phyloP scores from a whole-genome alignment of 1,140 invertebrate genomes.

The Stenopsyche tienmushanensis region DNA sequence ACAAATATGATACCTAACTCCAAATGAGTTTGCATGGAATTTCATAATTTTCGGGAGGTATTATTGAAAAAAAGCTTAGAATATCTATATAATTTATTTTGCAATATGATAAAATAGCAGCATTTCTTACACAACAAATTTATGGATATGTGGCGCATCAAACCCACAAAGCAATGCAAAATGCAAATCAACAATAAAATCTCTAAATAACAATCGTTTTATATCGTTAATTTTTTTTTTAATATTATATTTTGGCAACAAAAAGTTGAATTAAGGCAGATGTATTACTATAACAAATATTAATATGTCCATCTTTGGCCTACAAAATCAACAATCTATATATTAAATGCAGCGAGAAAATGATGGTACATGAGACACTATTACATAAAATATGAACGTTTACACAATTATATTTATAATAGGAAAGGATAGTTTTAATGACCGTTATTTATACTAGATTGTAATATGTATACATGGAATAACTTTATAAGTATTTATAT shows the following conservation, averaged over 20 bases:
- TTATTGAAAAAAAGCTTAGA: background rate
- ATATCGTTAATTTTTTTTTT: background rate
- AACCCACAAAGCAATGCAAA: conserved; percentile 22
- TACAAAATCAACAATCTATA: background rate
- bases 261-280: conserved; percentile 27
- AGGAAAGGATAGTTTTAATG: too few species aligned
- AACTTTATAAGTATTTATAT: too few species aligned
- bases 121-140: conserved; percentile 30
- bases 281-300: conserved; percentile 27
- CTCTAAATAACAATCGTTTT: conserved; percentile 21
- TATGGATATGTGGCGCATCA: conserved; percentile 18
- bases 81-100: conserved; percentile 20
- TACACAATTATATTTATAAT: too few species aligned
- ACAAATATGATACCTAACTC: too few species aligned
- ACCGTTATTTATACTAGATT: too few species aligned
- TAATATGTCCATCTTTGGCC: conserved; percentile 29
- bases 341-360: too few species aligned
- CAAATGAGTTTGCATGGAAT: too few species aligned
- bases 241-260: conserved; percentile 38
- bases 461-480: too few species aligned
- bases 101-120: conserved; percentile 32
- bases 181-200: conserved; percentile 36
- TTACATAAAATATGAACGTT: too few species aligned
- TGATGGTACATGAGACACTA: too few species aligned
- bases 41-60: too few species aligned